Conservation (phyloP, 1,140 invertebrate genomes). For the Sitodiplosis mosellana region DNA sequence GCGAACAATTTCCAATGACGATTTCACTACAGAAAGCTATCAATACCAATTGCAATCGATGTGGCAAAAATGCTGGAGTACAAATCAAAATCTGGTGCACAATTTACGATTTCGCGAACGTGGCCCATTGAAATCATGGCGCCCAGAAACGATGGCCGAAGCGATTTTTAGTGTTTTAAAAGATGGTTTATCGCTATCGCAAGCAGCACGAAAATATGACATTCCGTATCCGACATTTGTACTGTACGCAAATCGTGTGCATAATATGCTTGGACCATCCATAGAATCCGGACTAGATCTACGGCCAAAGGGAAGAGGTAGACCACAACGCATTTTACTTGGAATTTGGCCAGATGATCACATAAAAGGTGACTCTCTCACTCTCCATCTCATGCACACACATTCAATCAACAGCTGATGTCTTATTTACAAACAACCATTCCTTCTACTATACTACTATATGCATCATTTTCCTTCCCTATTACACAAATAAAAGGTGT, state of each 20-base stretch:
- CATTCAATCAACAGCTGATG: no score
- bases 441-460: no score
- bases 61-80: slow-evolving; percentile 88
- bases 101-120: slow-evolving; percentile 76
- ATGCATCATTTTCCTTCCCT: no score
- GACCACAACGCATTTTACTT: slow-evolving; percentile 72
- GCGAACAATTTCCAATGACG: no score
- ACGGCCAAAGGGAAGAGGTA: slow-evolving; percentile 73
- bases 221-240: slow-evolving; percentile 89
- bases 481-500: slow-evolving; percentile 82
- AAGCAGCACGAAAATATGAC: slow-evolving; percentile 80
- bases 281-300: slow-evolving; percentile 74
- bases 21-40: slow-evolving; percentile 73
- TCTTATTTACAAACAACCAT: no score
- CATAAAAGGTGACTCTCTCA: slow-evolving; percentile 69
- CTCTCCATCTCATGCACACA: no score
- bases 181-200: slow-evolving; percentile 72
- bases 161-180: slow-evolving; percentile 82
- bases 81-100: slow-evolving; percentile 65
- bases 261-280: slow-evolving; percentile 83
- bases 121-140: slow-evolving; percentile 81
- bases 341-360: slow-evolving; percentile 86
- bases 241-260: slow-evolving; percentile 80
- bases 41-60: slow-evolving; percentile 83
- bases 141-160: slow-evolving; percentile 84